Evolutionary conservation across 1,140 invertebrate species (phyloP), one percentile per base, ranked within the genome.

Genomic region (Thaumatotibia leucotreta): DNA sequence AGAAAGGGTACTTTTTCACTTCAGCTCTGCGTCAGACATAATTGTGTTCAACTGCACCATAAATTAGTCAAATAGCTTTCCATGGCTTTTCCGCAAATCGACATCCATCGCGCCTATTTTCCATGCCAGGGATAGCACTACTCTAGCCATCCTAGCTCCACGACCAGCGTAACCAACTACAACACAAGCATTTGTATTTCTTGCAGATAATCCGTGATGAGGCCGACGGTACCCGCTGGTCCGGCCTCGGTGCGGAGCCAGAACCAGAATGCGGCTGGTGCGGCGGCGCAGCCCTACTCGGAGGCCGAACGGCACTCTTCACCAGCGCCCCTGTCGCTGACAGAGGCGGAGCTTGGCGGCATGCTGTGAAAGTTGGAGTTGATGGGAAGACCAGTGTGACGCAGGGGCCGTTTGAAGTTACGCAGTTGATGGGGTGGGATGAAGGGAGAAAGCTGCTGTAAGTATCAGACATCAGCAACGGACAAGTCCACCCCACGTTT

Each of bases 361-460:
- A 90, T 50, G 86, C 85, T 0, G 75, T 88, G 4, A 72, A 76
- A 11, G 65, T 90, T 6, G 76, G 77, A 0, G 70, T 67, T 3
- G 84, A 86, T 20, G 77, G 74, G 0, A 69, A 78, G 10, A 84
- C 80, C 0, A 89, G 92, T 0, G 73, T 96, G 10, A 96, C 95
- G 0, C 92, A 93, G 66, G 95, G 94, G 6, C 91, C 91, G 61
- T 94, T 93, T 73, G 95, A 95, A 76, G 92, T 96, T 22, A 94
- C 93, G 0, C 91, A 93, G 66, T 91, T 96, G 17, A 76, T 95
- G 4, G 93, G 93, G 0, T 95, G 94, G 93, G 93, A 95, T 72
- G 92, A 93, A 73, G 83, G 92, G 17, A 92, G 92, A 68, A 87
- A 93, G 54, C 79, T 92, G 29, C 91, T 96, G 94, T 95, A 85